A percentile compares a stretch with the other conserved stretches of the same genome.
These are phyloP conservation scores for Elephas maximus DNA, from an alignment of 2,113 vertebrate species.

Conservation along the genomic window DNA sequence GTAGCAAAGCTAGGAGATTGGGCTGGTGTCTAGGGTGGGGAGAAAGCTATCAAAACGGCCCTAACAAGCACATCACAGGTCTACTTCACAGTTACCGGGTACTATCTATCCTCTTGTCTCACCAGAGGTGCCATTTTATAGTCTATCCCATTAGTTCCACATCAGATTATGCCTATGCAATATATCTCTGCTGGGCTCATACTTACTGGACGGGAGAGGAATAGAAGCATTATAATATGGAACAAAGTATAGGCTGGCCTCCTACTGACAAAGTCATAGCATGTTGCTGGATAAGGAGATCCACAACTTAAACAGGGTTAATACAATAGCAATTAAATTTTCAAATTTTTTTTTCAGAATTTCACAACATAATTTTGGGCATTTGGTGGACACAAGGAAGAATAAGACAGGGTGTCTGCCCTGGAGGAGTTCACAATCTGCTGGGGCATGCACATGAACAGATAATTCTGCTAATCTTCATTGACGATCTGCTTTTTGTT, in stretches of 20 bases:
- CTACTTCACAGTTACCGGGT: not conserved
- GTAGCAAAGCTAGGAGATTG: not conserved
- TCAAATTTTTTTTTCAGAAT: not conserved
- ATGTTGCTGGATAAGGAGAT: not conserved
- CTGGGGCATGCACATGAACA: not conserved
- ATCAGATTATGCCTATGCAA: not conserved
- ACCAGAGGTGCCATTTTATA: not conserved
- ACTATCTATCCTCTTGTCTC: not conserved
- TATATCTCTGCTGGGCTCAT: not conserved
- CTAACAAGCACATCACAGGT: not conserved
- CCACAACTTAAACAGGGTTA: not conserved
- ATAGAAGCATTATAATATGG: not conserved
- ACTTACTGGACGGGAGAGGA: not conserved
- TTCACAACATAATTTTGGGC: not conserved
- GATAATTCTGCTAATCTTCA: not conserved
- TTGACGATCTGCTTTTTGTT: not conserved
- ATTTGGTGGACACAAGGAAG: too few relatives aligned
- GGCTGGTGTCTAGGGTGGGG: not conserved
- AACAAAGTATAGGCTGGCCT: not conserved
- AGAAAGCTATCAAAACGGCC: not conserved
- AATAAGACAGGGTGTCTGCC: not conserved
- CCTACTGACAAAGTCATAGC: not conserved
- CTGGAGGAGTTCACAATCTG: not conserved
- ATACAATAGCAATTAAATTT: not conserved
- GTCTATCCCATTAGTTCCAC: not conserved